Conservation (phyloP, 1,140 invertebrate genomes). For the Ridgeia piscesae region DNA sequence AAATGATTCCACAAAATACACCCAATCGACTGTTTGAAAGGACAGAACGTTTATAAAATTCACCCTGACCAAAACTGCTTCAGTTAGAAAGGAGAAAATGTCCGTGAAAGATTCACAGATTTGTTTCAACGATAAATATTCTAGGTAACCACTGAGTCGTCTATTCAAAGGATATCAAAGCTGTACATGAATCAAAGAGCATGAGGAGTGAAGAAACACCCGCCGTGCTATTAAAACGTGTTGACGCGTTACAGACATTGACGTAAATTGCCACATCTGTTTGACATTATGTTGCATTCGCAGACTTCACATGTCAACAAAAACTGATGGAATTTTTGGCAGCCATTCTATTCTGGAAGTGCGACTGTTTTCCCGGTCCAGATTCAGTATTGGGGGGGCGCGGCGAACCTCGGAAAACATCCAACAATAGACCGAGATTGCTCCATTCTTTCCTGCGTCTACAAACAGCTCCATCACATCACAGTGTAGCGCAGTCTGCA, state of each 20-base stretch:
- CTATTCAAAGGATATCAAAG: background rate
- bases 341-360: no score
- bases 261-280: background rate
- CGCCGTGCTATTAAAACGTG: background rate
- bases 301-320: background rate
- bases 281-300: background rate
- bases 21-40: no score
- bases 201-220: background rate
- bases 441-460: no score
- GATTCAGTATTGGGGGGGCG: no score
- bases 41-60: no score
- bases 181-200: background rate
- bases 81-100: background rate
- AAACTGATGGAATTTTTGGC: background rate
- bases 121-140: background rate
- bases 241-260: background rate
- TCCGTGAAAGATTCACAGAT: background rate
- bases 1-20: no score
- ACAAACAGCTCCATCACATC: no score
- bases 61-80: no score
- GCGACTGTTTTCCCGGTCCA: no score
- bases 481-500: no score
- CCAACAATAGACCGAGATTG: no score
- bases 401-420: no score
- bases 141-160: background rate